These are phyloP conservation scores for Lordiphosa mommai DNA, from an alignment of 1,140 invertebrate genomes.

Conservation along the genomic window DNA sequence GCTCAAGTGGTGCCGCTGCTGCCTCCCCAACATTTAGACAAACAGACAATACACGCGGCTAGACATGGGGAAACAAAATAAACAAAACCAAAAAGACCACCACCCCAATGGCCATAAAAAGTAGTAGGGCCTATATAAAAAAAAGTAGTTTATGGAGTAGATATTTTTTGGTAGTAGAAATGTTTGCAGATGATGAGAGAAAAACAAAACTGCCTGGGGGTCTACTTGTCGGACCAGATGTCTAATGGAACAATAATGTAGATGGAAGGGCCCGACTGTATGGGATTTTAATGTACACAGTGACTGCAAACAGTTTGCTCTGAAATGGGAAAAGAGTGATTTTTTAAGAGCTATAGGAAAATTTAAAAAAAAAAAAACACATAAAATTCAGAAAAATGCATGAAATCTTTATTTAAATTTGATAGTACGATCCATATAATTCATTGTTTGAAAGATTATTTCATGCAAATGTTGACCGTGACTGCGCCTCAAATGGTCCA, in stretches of 20 bases:
- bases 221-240: conserved; percentile 30
- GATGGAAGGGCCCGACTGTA: conserved; percentile 28
- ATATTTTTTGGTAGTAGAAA: conserved; percentile 24
- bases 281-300: conserved; percentile 21
- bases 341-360: no score
- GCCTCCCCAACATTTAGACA: conserved; percentile 16
- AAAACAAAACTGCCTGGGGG: not conserved
- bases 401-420: no score
- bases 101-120: conserved; percentile 31
- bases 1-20: conserved; percentile 47
- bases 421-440: no score
- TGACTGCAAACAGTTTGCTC: conserved; percentile 18
- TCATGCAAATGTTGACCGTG: no score
- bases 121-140: conserved; percentile 43
- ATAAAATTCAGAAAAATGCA: no score
- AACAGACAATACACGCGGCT: conserved; percentile 42
- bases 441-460: no score
- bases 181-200: conserved; percentile 3
- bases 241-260: conserved; percentile 60
- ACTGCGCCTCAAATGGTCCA: no score
- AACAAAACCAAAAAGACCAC: no score
- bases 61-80: conserved; percentile 36
- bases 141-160: conserved; percentile 32
- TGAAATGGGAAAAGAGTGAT: no score
- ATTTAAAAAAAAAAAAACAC: no score